Evolutionary conservation across 2,888 invertebrate genomes (phyloP), one percentile per base, ranked within the genome.

Genomic region (Drosophila nigricruria): DNA sequence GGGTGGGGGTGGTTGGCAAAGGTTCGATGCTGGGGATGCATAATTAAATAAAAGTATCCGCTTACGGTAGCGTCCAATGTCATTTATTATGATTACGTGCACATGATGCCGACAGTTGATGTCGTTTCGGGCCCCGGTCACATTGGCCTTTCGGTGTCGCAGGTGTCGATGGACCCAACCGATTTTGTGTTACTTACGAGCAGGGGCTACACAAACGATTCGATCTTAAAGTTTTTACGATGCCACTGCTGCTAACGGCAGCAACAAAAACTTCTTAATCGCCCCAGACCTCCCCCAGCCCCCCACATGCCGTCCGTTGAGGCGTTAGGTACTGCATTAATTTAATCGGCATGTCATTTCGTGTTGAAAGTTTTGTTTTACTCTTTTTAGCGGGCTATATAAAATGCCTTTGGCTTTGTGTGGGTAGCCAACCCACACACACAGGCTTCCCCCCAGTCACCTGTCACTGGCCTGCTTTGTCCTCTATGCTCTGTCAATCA

Each of bases 331-430:
- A 60, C 45, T 57, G 79, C 82, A 86, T 82, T 83, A 82, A 86
- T 83, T 83, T 83, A 82, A 83, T 86, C 83, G 86, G 79, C 79
- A 82, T 83, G 82, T 79, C 86, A 82, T 82, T 86, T 75, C 77
- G 67, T 82, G 86, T 82, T 75, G 66, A 81, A 86, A 85, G 73
- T 85, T 83, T 77, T 65, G 62, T 50, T 69, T 80, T 77, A 78
- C 83, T 69, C 66, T 74, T 64, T 70, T 60, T 45, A 53, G 23
- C 43, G 67, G 38, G 50, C 50, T 12, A 34, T 34, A 52, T 32
- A 52, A 81, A 83, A 81, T 63, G 75, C 68, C 77, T 58, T 54
- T 62, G 71, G 71, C 57, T 62, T 68, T 70, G 62, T 59, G 62
- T 67, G 59, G 30, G 30, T 27, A 36, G 30, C 18, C 52, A 25